phyloP scores from a whole-genome alignment of 2,113 vertebrate species.

The Philantomba maxwellii region DNA sequence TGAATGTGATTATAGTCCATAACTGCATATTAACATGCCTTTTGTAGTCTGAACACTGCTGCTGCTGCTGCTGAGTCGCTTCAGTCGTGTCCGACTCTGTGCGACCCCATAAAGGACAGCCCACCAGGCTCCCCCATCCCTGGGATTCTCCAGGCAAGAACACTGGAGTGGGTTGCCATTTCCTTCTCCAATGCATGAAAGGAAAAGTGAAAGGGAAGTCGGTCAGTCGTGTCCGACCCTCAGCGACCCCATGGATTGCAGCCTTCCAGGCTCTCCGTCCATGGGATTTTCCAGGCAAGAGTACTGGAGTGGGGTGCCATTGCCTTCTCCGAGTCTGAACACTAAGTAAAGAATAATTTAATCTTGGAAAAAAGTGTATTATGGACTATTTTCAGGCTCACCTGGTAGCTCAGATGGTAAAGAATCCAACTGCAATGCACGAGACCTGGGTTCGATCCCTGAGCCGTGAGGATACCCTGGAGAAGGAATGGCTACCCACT shows the following conservation, averaged over 20 bases:
- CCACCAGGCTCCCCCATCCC: no score
- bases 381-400: background rate
- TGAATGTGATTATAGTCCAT: background rate
- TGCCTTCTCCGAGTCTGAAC: background rate
- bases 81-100: no score
- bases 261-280: no score
- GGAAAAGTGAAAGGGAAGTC: no score
- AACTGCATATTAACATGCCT: background rate
- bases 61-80: no score
- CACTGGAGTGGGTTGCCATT: no score
- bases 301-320: no score
- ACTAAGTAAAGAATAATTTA: background rate
- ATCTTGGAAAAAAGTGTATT: background rate
- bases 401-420: background rate
- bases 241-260: no score
- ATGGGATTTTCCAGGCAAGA: no score
- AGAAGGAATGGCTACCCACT: background rate
- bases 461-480: background rate
- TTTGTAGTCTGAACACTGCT: background rate
- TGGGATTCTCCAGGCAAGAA: no score
- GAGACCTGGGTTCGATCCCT: background rate
- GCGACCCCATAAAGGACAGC: accelerated
- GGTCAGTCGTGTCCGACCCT: no score
- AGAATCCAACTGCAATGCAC: background rate
- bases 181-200: no score